Evolutionary conservation across 2,888 invertebrate species (phyloP).

Genomic region (Temnothorax rugatulus): DNA sequence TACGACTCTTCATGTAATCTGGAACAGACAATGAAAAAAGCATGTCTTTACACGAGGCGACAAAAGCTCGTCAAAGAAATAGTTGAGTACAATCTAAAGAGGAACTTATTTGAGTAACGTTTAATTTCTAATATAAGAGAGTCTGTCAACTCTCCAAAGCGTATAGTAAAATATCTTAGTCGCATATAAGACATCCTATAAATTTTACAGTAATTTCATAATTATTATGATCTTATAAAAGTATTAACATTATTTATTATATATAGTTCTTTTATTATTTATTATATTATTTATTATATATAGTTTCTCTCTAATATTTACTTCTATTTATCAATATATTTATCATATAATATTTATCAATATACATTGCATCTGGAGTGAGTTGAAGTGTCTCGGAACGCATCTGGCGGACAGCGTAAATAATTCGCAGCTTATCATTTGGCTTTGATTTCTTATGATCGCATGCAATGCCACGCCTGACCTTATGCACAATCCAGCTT

Average conservation of each 20-base stretch:
- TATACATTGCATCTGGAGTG: slow-evolving; percentile 4
- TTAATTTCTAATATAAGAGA: not conserved
- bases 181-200: not conserved
- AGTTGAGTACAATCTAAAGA: not conserved
- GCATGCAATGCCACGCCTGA: slow-evolving; percentile 66
- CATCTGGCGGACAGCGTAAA: slow-evolving; percentile 52
- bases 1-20: slow-evolving; percentile 91
- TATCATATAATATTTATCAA: not conserved
- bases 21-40: slow-evolving; percentile 85
- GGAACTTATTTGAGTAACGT: not conserved
- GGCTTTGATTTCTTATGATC: slow-evolving; percentile 62
- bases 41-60: slow-evolving; percentile 30
- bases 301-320: not conserved
- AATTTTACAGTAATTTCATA: not conserved
- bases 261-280: not conserved
- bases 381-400: not conserved
- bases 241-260: not conserved
- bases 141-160: not conserved
- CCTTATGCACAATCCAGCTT: slow-evolving; percentile 67
- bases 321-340: not conserved
- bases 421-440: slow-evolving; percentile 53
- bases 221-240: not conserved
- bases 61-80: not conserved
- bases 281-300: not conserved
- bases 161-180: not conserved